These are phyloP conservation scores for Enteromius radiatus DNA, from an alignment of 2,797 vertebrate species.

Conservation along the genomic window DNA sequence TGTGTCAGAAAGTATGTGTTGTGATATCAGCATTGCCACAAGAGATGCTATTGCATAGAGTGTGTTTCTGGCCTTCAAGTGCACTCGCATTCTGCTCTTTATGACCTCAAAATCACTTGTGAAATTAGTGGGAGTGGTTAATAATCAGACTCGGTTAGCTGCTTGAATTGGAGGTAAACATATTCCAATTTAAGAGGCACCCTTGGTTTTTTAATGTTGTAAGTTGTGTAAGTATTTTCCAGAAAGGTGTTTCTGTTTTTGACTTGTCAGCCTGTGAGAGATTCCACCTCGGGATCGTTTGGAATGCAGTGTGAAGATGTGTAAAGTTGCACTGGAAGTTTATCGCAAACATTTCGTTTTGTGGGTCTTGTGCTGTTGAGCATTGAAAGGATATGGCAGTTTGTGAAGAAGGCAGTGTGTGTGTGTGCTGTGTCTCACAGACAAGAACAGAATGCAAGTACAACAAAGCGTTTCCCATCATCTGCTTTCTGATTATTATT, in stretches of 20 bases:
- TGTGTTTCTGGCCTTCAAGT: constrained; percentile 53
- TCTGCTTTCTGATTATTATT: neutral
- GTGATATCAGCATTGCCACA: constrained; percentile 1
- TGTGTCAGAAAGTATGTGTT: neutral
- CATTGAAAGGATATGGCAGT: constrained; percentile 53
- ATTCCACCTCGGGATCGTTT: constrained; percentile 5
- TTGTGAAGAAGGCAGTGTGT: constrained; percentile 55
- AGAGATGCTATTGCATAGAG: constrained; percentile 3
- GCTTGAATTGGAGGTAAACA: constrained; percentile 50
- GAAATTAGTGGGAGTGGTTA: constrained; percentile 16
- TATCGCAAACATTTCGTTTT: constrained; percentile 11
- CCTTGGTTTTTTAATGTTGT: constrained; percentile 4
- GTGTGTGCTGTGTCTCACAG: constrained; percentile 37
- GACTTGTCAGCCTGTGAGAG: neutral
- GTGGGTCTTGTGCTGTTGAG: constrained; percentile 55
- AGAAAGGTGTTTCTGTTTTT: neutral
- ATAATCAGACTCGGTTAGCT: constrained; percentile 28
- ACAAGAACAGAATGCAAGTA: constrained; percentile 47
- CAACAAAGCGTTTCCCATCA: constrained; percentile 10
- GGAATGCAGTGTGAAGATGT: constrained; percentile 47
- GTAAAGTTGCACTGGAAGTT: constrained; percentile 21
- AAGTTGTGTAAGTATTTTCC: neutral
- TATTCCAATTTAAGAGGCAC: constrained; percentile 35
- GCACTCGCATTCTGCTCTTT: constrained; percentile 27
- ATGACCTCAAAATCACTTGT: constrained; percentile 35